phyloP scores from a whole-genome alignment of 2,797 vertebrate species.

The Pseudomugil gertrudae region DNA sequence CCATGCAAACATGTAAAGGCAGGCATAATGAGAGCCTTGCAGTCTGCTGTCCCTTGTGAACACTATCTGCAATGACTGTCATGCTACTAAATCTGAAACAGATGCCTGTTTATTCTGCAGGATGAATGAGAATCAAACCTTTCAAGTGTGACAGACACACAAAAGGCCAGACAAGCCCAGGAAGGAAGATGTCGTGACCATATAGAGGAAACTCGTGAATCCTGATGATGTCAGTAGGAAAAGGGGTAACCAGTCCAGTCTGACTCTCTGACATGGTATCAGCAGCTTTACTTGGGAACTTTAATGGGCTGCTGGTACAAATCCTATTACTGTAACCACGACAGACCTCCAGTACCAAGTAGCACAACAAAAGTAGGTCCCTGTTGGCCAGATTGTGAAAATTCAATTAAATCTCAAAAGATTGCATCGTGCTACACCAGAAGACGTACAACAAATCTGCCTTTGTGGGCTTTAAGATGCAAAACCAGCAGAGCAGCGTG shows the following conservation, averaged over 20 bases:
- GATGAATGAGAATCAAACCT: neutral
- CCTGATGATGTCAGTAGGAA: slow-evolving; percentile 45
- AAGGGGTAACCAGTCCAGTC: slow-evolving; percentile 27
- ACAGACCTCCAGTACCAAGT: slow-evolving; percentile 34
- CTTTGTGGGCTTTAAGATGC: slow-evolving; percentile 16
- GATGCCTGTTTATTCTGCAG: neutral
- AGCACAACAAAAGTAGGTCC: slow-evolving; percentile 14
- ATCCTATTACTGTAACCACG: slow-evolving; percentile 70
- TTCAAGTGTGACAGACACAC: neutral
- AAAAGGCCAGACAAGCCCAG: slow-evolving; percentile 2
- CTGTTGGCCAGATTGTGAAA: slow-evolving; percentile 11
- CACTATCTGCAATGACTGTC: neutral
- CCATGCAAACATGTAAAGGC: neutral
- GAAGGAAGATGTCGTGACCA: slow-evolving; percentile 3
- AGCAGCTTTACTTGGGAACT: slow-evolving; percentile 58
- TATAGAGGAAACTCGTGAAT: slow-evolving; percentile 20
- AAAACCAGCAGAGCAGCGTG: slow-evolving; percentile 29
- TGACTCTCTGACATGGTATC: slow-evolving; percentile 40
- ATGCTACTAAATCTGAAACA: neutral
- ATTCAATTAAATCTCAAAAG: neutral
- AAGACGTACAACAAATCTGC: slow-evolving; percentile 14
- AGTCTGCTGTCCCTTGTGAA: neutral
- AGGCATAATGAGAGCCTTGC: neutral
- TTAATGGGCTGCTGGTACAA: slow-evolving; percentile 59
- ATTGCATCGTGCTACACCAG: slow-evolving; percentile 1